Evolutionary conservation across 2,888 invertebrate species (phyloP), one percentile per base, ranked within the genome.

Genomic region (Kuschelorhynchus macadamiae): DNA sequence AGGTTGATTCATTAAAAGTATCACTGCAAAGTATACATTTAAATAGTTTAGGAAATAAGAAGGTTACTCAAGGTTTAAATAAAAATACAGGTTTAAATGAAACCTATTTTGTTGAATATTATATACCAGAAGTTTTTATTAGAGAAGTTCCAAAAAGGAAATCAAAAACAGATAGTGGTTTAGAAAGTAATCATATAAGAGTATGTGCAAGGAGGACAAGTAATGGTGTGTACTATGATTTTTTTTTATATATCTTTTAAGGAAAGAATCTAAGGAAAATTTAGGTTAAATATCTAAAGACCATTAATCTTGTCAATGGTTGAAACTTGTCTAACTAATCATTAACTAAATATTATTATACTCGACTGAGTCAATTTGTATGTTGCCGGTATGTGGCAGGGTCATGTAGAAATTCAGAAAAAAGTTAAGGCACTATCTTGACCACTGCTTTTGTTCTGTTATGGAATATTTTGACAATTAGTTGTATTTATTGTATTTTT

Each of bases 101-200:
- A 68, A 85, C 82, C 20, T 86, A 84, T 76, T 85, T 85, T 76
- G 77, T 86, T 33, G 85, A 86, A 67, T 86, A 86, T 75, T 77
- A 82, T 65, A 74, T 85, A 63, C 82, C 82, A 17, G 82, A 84
- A 70, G 74, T 74, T 33, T 75, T 81, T 63, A 59, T 67, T 0
- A 81, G 78, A 64, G 72, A 71, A 17, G 25, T 56, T 20, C 36
- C 60, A 9, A 75, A 76, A 78, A 77, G 69, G 46, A 72, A 81
- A 76, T 72, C 82, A 60, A 79, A 84, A 83, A 78, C 79, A 64
- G 77, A 78, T 74, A 70, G 82, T 72, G 77, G 83, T 71, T 70
- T 83, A 67, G 74, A 83, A 76, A 73, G 75, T 68, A 73, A 82
- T 81, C 74, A 78, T 77, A 75, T 83, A 36, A 76, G 81, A 70